phyloP scores from a whole-genome alignment of 2,113 vertebrate genomes.

The Ammospiza nelsoni region DNA sequence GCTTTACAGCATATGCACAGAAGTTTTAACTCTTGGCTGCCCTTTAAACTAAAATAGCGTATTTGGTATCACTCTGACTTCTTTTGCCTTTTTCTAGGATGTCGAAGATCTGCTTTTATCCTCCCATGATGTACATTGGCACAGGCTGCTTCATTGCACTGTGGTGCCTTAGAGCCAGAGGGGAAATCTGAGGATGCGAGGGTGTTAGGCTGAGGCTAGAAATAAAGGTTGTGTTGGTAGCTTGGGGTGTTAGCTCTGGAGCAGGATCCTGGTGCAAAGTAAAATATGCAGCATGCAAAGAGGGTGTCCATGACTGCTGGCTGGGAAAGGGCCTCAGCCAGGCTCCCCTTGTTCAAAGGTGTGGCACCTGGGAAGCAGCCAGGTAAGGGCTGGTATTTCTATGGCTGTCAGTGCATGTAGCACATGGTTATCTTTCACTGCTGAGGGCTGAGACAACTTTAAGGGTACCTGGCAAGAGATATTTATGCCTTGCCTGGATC shows the following conservation, averaged over 20 bases:
- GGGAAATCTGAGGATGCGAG: background rate
- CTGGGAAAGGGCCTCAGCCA: background rate
- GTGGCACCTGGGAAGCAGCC: background rate
- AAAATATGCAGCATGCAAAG: background rate
- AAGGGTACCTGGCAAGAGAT: background rate
- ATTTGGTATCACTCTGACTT: background rate
- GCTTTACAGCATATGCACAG: background rate
- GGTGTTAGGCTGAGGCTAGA: background rate
- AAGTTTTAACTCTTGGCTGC: constrained; percentile 33
- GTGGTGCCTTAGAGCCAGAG: background rate
- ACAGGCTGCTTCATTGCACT: background rate
- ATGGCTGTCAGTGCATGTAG: accelerated
- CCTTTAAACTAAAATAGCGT: background rate
- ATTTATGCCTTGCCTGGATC: background rate
- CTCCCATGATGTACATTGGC: background rate
- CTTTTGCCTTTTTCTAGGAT: background rate
- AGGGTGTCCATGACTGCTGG: accelerated
- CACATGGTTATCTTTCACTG: background rate
- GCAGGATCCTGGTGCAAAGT: background rate
- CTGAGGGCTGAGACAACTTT: background rate
- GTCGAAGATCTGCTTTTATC: background rate
- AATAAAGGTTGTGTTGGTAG: background rate
- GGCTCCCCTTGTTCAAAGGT: background rate
- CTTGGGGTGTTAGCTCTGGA: background rate
- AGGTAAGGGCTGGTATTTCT: background rate